Base-by-base conservation (phyloP, 2,113 vertebrate genomes). In the Pseudorhombus dupliciocellatus region DNA sequence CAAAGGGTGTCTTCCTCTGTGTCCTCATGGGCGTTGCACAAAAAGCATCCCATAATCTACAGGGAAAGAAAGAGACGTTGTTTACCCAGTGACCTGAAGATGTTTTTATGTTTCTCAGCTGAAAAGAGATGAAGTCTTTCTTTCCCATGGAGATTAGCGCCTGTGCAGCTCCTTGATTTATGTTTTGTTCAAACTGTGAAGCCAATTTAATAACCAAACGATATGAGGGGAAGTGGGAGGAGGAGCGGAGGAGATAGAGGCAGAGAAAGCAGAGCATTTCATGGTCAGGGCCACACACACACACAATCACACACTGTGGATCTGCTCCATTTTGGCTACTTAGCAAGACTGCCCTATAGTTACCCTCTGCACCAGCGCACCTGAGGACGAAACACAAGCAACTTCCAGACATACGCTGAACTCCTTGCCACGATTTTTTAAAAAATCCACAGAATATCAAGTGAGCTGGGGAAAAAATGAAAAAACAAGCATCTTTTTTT, bases 221-320 rank as follows among this genome's bases (percentile, higher is more conserved):
- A 75, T 73, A 81, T 15, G 52, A 73, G 34, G 5, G 51, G 25
- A 42, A 63, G 70, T 34, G 51, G 62, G 75, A 79, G 40, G 20
- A 12, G 53, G 52, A 79, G 54, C 14, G 31, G 31, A 34, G 31
- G 48, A 57, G 68, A 53, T 31, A 69, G 62, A 64, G 40, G 70
- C 7, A 46, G 42, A 58, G 54, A 74, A 22, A 50, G 48, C 18
- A 48, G 61, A 58, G 21, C 54, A 65, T 69, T 64, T 86, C 75
- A 84, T 77, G 58, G 78, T 77, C 74, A 63, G 44, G 60, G 51
- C 58, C 75, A 62, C 71, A 67, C 4, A 71, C 70, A 70, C 28
- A 67, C 1, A 0, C 52, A 70, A 37, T 44, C 53, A 34, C 53
- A 61, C 15, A 51, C 53, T 51, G 42, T 44, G 42, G 12, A 44